Conservation (phyloP, 2,888 invertebrate species). For the Nemotelus nigrinus region DNA sequence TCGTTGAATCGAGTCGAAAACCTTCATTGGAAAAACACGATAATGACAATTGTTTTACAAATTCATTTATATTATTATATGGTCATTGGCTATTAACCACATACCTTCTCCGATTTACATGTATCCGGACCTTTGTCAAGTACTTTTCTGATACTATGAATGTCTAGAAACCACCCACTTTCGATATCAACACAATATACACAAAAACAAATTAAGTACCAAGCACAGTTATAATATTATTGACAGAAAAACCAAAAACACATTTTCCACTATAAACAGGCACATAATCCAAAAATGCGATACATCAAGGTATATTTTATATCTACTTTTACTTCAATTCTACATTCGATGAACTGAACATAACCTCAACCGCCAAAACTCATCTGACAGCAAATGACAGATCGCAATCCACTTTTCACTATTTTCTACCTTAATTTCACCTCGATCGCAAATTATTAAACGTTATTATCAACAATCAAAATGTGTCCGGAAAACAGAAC, state of each 20-base stretch:
- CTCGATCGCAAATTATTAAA: neutral
- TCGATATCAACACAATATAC: neutral
- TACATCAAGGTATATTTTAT: too few species aligned
- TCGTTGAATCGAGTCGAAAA: too few species aligned
- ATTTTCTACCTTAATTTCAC: neutral
- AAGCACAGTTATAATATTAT: too few species aligned
- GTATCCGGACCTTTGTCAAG: conserved; percentile 26
- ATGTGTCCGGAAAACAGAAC: neutral
- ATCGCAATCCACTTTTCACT: neutral
- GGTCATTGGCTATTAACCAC: neutral
- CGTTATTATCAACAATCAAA: neutral
- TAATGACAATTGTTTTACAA: too few species aligned
- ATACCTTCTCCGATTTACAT: conserved; percentile 26
- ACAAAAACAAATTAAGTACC: neutral
- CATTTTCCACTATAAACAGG: conserved; percentile 24
- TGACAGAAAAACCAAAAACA: neutral
- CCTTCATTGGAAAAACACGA: too few species aligned
- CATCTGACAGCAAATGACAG: conserved; percentile 21
- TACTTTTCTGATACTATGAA: neutral
- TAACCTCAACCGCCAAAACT: conserved; percentile 15
- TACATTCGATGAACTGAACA: conserved; percentile 7
- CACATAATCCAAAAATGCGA: conserved; percentile 20
- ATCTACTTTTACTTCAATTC: too few species aligned
- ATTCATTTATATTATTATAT: too few species aligned
- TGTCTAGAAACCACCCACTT: too few species aligned